A percentile compares a stretch with the other conserved stretches of the same genome.
Conservation (phyloP, 2,888 invertebrate genomes). For the Andrena fulva region DNA sequence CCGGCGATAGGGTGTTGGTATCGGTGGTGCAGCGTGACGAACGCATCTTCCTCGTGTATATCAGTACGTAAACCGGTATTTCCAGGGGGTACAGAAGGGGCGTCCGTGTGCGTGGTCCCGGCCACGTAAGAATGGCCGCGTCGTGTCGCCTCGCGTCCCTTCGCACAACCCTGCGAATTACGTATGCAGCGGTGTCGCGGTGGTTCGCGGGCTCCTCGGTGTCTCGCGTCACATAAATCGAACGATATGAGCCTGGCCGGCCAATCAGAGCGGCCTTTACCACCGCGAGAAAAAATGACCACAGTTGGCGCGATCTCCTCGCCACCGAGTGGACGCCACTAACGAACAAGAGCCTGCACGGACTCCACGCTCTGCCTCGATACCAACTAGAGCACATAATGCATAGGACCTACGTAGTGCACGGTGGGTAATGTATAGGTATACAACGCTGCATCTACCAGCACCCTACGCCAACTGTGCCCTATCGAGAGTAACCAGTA, state of each 20-base stretch:
- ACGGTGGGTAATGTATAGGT: no score
- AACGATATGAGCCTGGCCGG: constrained; percentile 56
- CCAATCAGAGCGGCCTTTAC: constrained; percentile 57
- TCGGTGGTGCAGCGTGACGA: constrained; percentile 29
- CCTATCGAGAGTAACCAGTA: background rate
- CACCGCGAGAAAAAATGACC: constrained; percentile 58
- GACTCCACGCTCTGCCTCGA: constrained; percentile 10
- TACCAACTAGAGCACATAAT: constrained; percentile 30
- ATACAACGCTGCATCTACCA: constrained; percentile 1
- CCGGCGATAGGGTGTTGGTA: constrained; percentile 20
- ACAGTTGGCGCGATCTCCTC: constrained; percentile 26
- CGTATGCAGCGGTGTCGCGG: constrained; percentile 42
- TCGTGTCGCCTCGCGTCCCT: background rate
- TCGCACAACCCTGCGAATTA: constrained; percentile 41
- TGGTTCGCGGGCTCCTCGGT: constrained; percentile 18
- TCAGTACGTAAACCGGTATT: constrained; percentile 48
- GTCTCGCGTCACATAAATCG: constrained; percentile 56
- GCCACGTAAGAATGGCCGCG: constrained; percentile 23
- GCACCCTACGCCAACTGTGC: background rate
- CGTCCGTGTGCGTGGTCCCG: background rate
- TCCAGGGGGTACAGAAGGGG: background rate
- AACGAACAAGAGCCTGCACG: constrained; percentile 30
- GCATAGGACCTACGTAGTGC: constrained; percentile 4
- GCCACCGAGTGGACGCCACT: constrained; percentile 25
- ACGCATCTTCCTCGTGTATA: constrained; percentile 30